Evolutionary conservation across 2,113 vertebrate genomes (phyloP), one percentile per base, ranked within the genome.

Genomic region (Alouatta palliata): DNA sequence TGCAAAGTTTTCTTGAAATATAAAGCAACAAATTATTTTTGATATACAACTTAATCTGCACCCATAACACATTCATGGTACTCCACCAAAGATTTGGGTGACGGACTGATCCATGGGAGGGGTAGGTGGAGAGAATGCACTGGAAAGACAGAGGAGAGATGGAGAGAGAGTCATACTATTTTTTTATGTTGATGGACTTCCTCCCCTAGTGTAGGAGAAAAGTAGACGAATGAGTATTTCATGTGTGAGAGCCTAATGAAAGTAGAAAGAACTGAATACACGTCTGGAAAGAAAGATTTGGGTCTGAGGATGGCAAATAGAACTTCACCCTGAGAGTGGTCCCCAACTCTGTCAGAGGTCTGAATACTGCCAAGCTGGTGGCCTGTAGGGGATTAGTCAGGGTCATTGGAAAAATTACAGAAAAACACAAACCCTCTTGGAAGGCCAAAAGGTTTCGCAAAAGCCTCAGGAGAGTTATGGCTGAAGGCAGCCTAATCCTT

Each of bases 1-100:
- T 83, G 54, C 10, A 32, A 95, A 49, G 27, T 77, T 73, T 86
- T 80, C 43, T 81, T 93, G n/a, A 90, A 93, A 79, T 64, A 75
- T 58, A 82, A 92, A 90, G 32, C 76, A 83, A 21, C 13, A 80
- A 40, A 37, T 80, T 61, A 35, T 70, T 35, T 83, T 64, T 77
- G 58, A 47, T 80, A 73, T 20, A 14, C 71, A 88, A 58, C 19
- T 83, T 54, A 23, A 27, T 56, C 61, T 85, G 47, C n/a, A 64
- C 32, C 45, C 68, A 35, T 19, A 45, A 14, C 23, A 47, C 43
- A 64, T 16, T 8, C 27, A 70, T 2, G 17, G 4, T 90, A 40
- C 85, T 77, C 52, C 54, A 37, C 66, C 64, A 87, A 71, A 17
- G 30, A 21, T 3, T 32, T 35, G 64, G 45, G 66, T 43, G 47